Evolutionary conservation across 2,113 vertebrate species (phyloP).

Genomic region (Eidolon helvum): DNA sequence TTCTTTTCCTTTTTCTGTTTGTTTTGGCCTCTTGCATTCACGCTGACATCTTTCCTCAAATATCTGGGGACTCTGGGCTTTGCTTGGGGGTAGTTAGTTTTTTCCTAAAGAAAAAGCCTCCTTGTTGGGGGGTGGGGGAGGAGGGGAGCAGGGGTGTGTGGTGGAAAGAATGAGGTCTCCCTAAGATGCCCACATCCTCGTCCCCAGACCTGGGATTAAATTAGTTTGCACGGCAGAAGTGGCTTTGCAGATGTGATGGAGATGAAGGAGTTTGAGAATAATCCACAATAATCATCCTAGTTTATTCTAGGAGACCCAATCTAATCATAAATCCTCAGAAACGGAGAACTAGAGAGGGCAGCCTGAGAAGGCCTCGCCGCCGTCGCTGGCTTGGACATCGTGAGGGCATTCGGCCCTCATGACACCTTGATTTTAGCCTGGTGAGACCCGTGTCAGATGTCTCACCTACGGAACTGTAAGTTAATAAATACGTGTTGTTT

Average conservation of each 20-base stretch:
- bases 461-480: accelerated
- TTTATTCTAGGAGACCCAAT: accelerated
- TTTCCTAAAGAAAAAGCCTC: not conserved
- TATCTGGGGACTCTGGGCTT: not conserved
- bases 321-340: accelerated
- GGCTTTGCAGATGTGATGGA: not conserved
- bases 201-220: not conserved
- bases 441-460: not conserved
- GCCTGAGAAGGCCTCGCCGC: accelerated
- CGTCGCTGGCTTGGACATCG: accelerated
- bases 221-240: accelerated
- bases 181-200: no score
- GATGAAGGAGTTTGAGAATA: not conserved
- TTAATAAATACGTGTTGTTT: not conserved
- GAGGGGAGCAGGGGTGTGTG: no score
- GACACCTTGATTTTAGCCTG: not conserved
- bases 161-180: no score
- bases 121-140: no score
- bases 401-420: accelerated
- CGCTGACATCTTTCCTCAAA: not conserved
- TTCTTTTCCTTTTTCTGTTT: not conserved
- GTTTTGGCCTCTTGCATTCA: not conserved
- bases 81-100: not conserved
- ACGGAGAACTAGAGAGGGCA: not conserved
- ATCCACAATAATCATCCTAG: not conserved